Evolutionary conservation across 2,797 vertebrate species (phyloP).

Genomic region (Tokudaia muenninki): DNA sequence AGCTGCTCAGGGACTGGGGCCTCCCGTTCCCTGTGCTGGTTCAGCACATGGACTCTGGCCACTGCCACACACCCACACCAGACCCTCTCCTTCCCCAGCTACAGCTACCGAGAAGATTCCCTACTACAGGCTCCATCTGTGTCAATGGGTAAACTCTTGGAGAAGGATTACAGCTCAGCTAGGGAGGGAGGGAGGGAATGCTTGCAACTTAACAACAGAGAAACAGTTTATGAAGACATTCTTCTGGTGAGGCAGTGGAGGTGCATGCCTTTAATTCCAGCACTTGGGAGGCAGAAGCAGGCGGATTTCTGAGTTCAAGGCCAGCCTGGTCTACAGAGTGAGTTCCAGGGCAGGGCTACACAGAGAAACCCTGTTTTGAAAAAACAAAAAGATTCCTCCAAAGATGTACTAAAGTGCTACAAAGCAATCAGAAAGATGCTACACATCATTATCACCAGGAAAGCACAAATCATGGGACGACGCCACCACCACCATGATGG

Average conservation of each 20-base stretch:
- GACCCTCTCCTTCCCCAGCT: neutral
- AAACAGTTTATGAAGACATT: neutral
- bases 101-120: too few relatives aligned
- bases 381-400: neutral
- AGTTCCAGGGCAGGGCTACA: neutral
- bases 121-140: neutral
- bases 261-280: too few relatives aligned
- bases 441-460: neutral
- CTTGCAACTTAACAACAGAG: neutral
- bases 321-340: neutral
- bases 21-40: neutral
- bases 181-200: neutral
- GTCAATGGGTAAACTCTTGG: slow-evolving; percentile 16
- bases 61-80: neutral
- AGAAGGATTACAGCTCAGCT: too few relatives aligned
- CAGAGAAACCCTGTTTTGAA: neutral
- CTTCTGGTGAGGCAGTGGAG: neutral
- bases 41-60: slow-evolving; percentile 57
- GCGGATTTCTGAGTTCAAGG: neutral
- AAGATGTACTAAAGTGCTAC: neutral
- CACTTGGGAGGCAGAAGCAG: neutral
- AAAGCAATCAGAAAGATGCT: neutral
- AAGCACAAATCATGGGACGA: neutral
- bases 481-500: too few relatives aligned
- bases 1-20: neutral